Conservation (phyloP, 2,888 invertebrate genomes). For the Nomada fucata region DNA sequence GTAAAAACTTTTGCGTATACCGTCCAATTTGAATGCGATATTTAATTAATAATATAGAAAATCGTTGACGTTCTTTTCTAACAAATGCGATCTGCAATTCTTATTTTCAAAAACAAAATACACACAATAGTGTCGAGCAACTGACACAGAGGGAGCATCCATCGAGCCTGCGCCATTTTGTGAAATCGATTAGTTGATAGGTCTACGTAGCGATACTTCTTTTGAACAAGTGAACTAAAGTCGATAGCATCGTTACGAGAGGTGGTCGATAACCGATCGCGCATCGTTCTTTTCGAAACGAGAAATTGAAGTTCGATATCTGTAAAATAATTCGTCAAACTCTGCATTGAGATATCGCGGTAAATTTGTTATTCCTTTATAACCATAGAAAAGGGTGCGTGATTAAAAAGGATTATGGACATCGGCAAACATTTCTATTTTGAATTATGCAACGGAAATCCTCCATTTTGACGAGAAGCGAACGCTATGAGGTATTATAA, state of each 20-base stretch:
- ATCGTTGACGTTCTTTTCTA: background rate
- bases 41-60: background rate
- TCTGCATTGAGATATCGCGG: constrained; percentile 77
- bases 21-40: background rate
- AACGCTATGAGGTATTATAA: constrained; percentile 46
- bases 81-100: background rate
- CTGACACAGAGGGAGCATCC: constrained; percentile 41
- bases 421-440: constrained; percentile 20
- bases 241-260: constrained; percentile 72
- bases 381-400: constrained; percentile 11
- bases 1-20: background rate
- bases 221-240: constrained; percentile 58
- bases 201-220: constrained; percentile 64
- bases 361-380: constrained; percentile 71
- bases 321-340: constrained; percentile 78
- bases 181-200: constrained; percentile 65
- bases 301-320: constrained; percentile 83
- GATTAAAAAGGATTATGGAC: constrained; percentile 29
- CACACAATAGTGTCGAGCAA: constrained; percentile 1
- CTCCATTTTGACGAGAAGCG: constrained; percentile 71
- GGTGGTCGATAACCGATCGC: constrained; percentile 78
- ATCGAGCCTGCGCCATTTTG: constrained; percentile 28
- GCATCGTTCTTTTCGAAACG: constrained; percentile 78
- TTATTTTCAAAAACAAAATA: constrained; percentile 14
- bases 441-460: constrained; percentile 69